Evolutionary conservation across 2,113 vertebrate species (phyloP).

Genomic region (Phasianus colchicus): DNA sequence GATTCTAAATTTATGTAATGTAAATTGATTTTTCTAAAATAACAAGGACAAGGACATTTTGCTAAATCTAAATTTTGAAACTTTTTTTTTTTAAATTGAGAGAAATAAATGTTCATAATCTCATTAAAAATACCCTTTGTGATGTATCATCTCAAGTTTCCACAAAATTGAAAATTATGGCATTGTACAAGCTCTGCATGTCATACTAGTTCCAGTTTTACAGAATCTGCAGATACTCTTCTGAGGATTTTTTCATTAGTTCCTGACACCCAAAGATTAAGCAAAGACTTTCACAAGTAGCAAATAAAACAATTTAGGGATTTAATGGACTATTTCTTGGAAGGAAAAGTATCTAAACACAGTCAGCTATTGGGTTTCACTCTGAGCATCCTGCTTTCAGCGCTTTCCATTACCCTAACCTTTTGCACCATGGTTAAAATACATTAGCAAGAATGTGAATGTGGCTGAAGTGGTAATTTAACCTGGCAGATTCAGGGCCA

Average conservation of each 20-base stretch:
- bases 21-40: neutral
- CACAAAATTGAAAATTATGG: neutral
- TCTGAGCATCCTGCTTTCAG: constrained; percentile 36
- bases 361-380: neutral
- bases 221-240: constrained; percentile 5
- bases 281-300: constrained; percentile 11
- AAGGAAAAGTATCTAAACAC: constrained; percentile 23
- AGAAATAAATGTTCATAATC: neutral
- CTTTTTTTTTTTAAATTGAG: neutral
- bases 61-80: neutral
- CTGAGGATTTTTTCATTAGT: constrained; percentile 33
- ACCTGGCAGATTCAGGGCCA: neutral
- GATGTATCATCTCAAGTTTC: neutral
- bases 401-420: constrained; percentile 9
- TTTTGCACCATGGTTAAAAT: constrained; percentile 5
- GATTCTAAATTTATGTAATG: neutral
- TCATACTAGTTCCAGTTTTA: neutral
- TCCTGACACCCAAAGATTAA: constrained; percentile 23
- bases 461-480: constrained; percentile 27
- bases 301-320: constrained; percentile 57
- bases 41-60: neutral
- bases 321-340: constrained; percentile 47
- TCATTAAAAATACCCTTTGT: neutral
- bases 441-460: constrained; percentile 17
- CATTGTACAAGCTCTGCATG: neutral